Percentiles rank a stretch among this genome's conserved stretches.
Conservation (phyloP, 2,888 invertebrate species). For the Acleris literana region DNA sequence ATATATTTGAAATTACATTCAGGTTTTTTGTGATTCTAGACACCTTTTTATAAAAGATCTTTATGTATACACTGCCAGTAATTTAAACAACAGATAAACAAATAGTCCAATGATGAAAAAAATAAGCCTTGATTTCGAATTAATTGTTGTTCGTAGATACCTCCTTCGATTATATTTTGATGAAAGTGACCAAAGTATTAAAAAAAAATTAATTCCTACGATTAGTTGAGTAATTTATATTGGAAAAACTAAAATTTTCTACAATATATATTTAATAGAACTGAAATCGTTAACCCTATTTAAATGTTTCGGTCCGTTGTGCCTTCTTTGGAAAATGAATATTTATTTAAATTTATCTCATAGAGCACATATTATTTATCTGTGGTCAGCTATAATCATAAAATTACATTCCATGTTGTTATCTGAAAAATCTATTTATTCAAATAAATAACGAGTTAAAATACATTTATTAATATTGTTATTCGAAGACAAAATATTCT, state of each 20-base stretch:
- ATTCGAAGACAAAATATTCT: conserved; percentile 20
- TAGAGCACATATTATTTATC: conserved; percentile 36
- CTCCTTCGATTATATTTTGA: not conserved
- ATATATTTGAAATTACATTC: conserved; percentile 31
- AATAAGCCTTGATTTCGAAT: too few species aligned
- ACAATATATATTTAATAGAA: conserved; percentile 13
- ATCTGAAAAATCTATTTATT: conserved; percentile 44
- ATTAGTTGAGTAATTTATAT: not conserved
- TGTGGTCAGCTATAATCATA: conserved; percentile 36
- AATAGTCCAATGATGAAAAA: not conserved
- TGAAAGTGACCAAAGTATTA: conserved; percentile 16
- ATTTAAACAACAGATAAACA: conserved; percentile 3
- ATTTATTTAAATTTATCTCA: conserved; percentile 40
- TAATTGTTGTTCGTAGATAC: too few species aligned
- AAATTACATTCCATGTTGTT: conserved; percentile 49
- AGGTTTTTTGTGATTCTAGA: conserved; percentile 7
- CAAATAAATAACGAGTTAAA: conserved; percentile 22
- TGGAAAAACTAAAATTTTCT: not conserved
- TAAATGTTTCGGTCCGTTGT: conserved; percentile 54
- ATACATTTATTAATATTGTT: conserved; percentile 35
- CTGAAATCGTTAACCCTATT: conserved; percentile 23
- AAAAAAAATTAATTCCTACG: not conserved
- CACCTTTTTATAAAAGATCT: not conserved
- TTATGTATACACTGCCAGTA: conserved; percentile 33
- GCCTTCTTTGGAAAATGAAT: conserved; percentile 62